Conservation (phyloP, 92 coral and sea anemone genomes). For the Pocillopora grandis region DNA sequence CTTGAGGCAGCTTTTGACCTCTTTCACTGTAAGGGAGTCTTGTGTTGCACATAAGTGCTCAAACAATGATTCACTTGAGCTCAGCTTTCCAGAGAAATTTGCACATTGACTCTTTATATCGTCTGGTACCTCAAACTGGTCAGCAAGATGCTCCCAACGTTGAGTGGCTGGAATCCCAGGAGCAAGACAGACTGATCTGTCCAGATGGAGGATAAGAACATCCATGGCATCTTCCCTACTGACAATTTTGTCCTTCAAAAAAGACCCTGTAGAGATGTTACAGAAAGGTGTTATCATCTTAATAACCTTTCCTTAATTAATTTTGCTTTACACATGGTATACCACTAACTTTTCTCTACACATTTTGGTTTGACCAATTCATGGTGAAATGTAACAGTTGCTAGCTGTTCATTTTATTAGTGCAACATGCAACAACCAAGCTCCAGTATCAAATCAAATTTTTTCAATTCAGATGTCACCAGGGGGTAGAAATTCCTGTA, state of each 20-base stretch:
- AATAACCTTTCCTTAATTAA: no score
- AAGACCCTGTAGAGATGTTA: no score
- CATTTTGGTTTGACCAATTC: no score
- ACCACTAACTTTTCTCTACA: no score
- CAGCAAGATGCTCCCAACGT: slow-evolving; percentile 40
- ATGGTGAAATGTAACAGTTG: no score
- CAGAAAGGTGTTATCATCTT: no score
- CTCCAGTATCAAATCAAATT: no score
- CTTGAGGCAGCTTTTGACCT: not conserved
- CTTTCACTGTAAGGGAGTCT: not conserved
- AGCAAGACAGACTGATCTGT: slow-evolving; percentile 4
- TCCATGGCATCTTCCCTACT: slow-evolving; percentile 4
- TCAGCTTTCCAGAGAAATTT: not conserved
- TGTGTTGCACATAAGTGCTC: not conserved
- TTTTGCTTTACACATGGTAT: no score
- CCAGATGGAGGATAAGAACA: slow-evolving; percentile 3
- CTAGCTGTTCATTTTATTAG: no score
- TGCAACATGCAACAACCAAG: no score
- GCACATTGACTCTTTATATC: not conserved
- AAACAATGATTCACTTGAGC: slow-evolving; percentile 34
- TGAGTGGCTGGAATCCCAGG: slow-evolving; percentile 1
- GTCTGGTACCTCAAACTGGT: slow-evolving; percentile 7
- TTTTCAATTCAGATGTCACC: no score
- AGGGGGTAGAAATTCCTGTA: no score
- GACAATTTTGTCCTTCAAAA: not conserved